Conservation (phyloP, 2,888 invertebrate genomes). For the Lamellibrachia satsuma region DNA sequence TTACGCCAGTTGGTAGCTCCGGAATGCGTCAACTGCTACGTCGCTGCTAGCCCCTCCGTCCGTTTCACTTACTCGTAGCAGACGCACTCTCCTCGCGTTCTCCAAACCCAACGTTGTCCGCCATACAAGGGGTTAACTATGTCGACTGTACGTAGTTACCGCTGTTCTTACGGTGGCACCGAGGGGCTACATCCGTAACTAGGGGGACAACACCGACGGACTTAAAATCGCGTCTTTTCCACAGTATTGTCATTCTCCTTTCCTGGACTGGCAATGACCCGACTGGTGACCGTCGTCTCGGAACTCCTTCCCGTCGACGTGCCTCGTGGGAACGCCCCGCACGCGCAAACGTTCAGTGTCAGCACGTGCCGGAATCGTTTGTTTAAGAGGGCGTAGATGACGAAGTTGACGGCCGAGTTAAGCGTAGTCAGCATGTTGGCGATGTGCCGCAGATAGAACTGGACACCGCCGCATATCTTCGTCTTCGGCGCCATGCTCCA, state of each 20-base stretch:
- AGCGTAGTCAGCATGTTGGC: constrained; percentile 42
- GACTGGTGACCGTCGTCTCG: neutral
- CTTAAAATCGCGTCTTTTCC: neutral
- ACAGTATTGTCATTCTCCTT: neutral
- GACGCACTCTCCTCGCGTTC: no score
- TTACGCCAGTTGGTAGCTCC: no score
- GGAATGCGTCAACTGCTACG: no score
- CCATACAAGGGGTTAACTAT: no score
- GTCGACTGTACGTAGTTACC: no score
- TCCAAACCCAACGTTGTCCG: no score
- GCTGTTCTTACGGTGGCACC: no score
- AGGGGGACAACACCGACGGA: neutral
- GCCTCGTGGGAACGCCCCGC: neutral
- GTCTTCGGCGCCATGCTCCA: constrained; percentile 39
- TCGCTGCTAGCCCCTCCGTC: no score
- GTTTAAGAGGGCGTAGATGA: constrained; percentile 45
- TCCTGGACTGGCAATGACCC: neutral
- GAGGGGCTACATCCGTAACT: no score
- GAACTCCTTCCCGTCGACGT: neutral
- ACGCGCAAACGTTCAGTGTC: constrained; percentile 27
- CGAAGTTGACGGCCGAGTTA: constrained; percentile 45
- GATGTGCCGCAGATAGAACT: constrained; percentile 42
- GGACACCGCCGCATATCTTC: constrained; percentile 42
- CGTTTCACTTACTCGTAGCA: no score
- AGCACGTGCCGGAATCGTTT: constrained; percentile 42